Percentiles rank a stretch among this genome's conserved stretches.
phyloP scores from a whole-genome alignment of 2,888 invertebrate genomes.

The Frankliniella intonsa region DNA sequence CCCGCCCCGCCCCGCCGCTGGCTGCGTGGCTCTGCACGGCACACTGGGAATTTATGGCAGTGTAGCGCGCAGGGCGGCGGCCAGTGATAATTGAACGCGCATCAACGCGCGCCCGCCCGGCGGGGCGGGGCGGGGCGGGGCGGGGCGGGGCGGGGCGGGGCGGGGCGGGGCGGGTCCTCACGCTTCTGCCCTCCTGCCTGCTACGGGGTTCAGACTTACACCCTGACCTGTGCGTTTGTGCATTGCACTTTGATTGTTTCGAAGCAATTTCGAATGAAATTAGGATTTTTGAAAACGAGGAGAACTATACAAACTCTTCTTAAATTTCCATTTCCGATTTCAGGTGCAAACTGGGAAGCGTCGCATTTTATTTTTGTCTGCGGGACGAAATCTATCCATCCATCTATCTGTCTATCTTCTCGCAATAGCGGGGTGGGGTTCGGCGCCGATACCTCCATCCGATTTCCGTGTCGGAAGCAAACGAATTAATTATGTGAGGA shows the following conservation, averaged over 20 bases:
- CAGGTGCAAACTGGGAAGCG: no score
- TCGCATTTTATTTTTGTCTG: no score
- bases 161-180: background rate
- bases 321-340: no score
- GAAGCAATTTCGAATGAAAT: no score
- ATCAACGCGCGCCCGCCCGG: background rate
- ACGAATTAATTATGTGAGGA: constrained; percentile 10
- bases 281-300: no score
- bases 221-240: background rate
- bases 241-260: no score
- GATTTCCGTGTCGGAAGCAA: constrained; percentile 6
- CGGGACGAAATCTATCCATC: no score
- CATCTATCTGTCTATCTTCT: background rate
- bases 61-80: background rate
- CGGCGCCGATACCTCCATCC: background rate
- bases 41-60: background rate
- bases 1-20: no score
- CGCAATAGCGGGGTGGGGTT: background rate
- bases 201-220: background rate
- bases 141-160: background rate
- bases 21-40: no score
- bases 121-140: background rate
- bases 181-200: background rate
- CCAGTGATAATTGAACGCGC: no score
- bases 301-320: no score